Conservation (phyloP, 2,113 vertebrate species). For the Calypte anna region DNA sequence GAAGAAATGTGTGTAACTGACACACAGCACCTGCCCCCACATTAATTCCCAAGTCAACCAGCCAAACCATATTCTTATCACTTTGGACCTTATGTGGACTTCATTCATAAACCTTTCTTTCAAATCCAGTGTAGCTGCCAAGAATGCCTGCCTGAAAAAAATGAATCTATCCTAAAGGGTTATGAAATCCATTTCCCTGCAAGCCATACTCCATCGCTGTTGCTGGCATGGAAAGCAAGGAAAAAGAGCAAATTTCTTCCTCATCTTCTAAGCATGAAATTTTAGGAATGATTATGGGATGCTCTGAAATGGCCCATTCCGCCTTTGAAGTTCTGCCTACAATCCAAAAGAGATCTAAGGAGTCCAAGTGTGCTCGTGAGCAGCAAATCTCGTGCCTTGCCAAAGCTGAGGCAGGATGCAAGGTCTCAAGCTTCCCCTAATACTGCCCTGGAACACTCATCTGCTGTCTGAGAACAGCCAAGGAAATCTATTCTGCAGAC, state of each 20-base stretch:
- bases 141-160: not conserved
- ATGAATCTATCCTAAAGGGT: not conserved
- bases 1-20: not conserved
- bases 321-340: not conserved
- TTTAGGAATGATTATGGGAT: not conserved
- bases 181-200: not conserved
- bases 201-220: not conserved
- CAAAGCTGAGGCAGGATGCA: not conserved
- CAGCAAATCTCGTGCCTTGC: not conserved
- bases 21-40: accelerated
- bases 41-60: not conserved
- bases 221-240: not conserved
- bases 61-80: not conserved
- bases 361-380: not conserved
- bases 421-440: not conserved
- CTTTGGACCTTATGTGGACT: not conserved
- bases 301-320: not conserved
- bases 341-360: not conserved
- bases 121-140: not conserved
- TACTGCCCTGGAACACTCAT: not conserved
- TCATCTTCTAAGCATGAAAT: not conserved
- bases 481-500: not conserved
- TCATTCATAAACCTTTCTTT: not conserved
- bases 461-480: not conserved
- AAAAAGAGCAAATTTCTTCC: not conserved